Evolutionary conservation across 2,888 invertebrate genomes (phyloP).

Genomic region (Andrena fulva): DNA sequence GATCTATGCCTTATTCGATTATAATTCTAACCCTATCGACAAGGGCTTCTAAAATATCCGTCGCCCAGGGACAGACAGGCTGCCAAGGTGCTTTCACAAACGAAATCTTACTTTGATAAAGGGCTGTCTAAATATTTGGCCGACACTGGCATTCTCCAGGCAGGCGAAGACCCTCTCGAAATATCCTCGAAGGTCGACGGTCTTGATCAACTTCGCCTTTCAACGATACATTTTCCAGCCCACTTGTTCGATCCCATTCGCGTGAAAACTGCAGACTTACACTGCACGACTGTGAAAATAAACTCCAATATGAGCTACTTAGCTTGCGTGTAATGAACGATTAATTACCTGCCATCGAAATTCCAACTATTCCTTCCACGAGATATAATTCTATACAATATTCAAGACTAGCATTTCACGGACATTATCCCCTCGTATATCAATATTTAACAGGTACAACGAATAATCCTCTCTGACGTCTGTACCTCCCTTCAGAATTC

Average conservation of each 20-base stretch:
- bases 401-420: too few relatives aligned
- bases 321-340: not conserved
- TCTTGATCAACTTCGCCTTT: slow-evolving; percentile 6
- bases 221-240: not conserved
- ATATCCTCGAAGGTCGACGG: slow-evolving; percentile 14
- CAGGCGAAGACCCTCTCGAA: not conserved
- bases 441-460: too few relatives aligned
- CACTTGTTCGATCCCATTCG: not conserved
- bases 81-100: not conserved
- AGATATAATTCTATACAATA: too few relatives aligned
- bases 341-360: not conserved
- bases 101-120: not conserved
- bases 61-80: not conserved
- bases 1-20: too few relatives aligned
- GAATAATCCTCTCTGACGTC: too few relatives aligned
- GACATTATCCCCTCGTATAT: too few relatives aligned
- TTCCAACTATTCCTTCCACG: not conserved
- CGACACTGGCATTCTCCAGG: not conserved
- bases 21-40: too few relatives aligned
- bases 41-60: not conserved
- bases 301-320: not conserved
- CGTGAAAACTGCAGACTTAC: not conserved
- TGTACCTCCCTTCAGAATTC: too few relatives aligned
- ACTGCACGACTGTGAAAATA: not conserved
- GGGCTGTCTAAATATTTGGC: slow-evolving; percentile 2